Evolutionary conservation across 2,888 invertebrate species (phyloP).

Genomic region (Phalangium opilio): DNA sequence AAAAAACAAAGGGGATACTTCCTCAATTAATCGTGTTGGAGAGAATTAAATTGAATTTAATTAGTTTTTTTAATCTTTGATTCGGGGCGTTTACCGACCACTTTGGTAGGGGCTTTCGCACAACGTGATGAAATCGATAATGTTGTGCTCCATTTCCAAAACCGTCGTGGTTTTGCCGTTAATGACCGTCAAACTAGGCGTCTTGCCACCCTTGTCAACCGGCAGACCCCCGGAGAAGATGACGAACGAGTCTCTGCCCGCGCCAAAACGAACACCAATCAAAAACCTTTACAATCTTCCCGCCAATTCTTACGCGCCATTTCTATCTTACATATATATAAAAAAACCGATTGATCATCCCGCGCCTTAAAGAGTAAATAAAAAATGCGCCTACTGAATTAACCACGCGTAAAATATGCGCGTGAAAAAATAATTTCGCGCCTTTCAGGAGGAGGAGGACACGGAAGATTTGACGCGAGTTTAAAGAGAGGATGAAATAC

Average conservation of each 20-base stretch:
- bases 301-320: too few species aligned
- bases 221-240: conserved; percentile 95
- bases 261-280: conserved; percentile 5
- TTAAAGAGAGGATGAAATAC: too few species aligned
- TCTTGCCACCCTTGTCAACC: conserved; percentile 41
- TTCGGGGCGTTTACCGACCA: conserved; percentile 42
- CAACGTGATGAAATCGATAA: conserved; percentile 89
- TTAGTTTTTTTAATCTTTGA: neutral
- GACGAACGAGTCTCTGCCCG: conserved; percentile 68
- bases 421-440: too few species aligned
- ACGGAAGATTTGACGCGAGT: too few species aligned
- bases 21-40: neutral
- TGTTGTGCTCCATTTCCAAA: conserved; percentile 97
- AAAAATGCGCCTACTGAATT: too few species aligned
- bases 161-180: conserved; percentile 93
- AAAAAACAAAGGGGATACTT: too few species aligned
- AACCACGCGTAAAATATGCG: too few species aligned
- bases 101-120: conserved; percentile 88
- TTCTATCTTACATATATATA: too few species aligned
- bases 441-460: too few species aligned
- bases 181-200: conserved; percentile 67
- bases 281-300: neutral
- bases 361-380: too few species aligned
- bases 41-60: neutral
- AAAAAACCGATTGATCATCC: too few species aligned